These are phyloP conservation scores for Eulemur mongoz DNA, from an alignment of 2,797 vertebrate species.

Conservation along the genomic window DNA sequence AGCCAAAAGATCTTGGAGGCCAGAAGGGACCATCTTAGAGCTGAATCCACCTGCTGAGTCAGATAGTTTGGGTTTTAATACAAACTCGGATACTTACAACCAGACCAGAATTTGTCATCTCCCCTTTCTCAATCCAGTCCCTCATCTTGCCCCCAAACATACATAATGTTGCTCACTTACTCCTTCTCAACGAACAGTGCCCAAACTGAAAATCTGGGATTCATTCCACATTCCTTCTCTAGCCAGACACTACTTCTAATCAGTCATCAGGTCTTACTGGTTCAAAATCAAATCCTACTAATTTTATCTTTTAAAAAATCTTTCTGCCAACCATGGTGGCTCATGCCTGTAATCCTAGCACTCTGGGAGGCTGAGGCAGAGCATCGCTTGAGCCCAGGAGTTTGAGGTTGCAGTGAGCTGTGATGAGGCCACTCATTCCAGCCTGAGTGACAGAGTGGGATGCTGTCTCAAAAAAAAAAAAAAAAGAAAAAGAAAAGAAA, in stretches of 20 bases:
- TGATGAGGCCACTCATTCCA: neutral
- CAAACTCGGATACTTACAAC: neutral
- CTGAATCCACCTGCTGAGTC: neutral
- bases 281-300: constrained; percentile 15
- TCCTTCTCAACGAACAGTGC: neutral
- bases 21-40: neutral
- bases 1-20: neutral
- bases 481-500: neutral
- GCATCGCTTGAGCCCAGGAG: neutral
- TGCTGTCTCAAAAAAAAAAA: neutral
- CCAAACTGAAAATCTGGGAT: neutral
- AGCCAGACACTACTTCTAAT: neutral
- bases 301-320: neutral
- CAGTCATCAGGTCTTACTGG: neutral
- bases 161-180: neutral
- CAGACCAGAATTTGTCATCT: neutral
- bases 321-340: neutral
- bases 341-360: neutral
- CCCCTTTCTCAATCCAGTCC: neutral
- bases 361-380: neutral
- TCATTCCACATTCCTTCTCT: neutral
- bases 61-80: neutral
- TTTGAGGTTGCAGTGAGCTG: neutral
- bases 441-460: neutral
- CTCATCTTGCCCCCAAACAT: neutral